A percentile compares a stretch with the other conserved stretches of the same genome.
phyloP scores from a whole-genome alignment of 2,888 invertebrate species.

The Nasonia oneida region DNA sequence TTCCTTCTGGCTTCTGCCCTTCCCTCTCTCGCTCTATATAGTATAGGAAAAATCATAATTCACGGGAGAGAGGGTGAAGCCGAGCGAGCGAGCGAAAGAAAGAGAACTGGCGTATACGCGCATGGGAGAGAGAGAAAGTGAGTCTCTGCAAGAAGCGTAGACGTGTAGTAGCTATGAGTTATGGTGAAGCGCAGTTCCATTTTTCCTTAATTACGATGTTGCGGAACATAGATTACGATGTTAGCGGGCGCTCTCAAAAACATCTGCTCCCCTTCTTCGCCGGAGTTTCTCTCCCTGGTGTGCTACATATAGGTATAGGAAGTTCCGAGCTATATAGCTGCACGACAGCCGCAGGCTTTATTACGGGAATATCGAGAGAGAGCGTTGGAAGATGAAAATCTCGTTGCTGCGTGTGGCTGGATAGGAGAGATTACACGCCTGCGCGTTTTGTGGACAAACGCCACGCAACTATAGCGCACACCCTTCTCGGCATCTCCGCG shows the following conservation, averaged over 20 bases:
- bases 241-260: constrained; percentile 76
- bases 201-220: constrained; percentile 79
- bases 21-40: not conserved
- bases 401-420: not conserved
- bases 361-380: constrained; percentile 57
- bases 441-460: not conserved
- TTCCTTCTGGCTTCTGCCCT: constrained; percentile 7
- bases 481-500: constrained; percentile 25
- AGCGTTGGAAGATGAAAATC: not conserved
- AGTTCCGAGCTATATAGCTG: not conserved
- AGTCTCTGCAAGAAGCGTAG: not conserved
- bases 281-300: constrained; percentile 63
- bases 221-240: constrained; percentile 79
- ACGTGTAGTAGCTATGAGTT: constrained; percentile 50
- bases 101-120: not conserved
- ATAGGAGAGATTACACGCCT: constrained; percentile 12
- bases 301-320: not conserved
- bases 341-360: constrained; percentile 54
- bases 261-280: constrained; percentile 77
- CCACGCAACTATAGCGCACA: not conserved
- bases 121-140: not conserved
- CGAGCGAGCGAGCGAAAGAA: not conserved
- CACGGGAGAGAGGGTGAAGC: constrained; percentile 23
- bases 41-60: constrained; percentile 9
- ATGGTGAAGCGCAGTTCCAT: constrained; percentile 67